Evolutionary conservation across 1,140 invertebrate species (phyloP).

Genomic region (Macrobrachium rosenbergii): DNA sequence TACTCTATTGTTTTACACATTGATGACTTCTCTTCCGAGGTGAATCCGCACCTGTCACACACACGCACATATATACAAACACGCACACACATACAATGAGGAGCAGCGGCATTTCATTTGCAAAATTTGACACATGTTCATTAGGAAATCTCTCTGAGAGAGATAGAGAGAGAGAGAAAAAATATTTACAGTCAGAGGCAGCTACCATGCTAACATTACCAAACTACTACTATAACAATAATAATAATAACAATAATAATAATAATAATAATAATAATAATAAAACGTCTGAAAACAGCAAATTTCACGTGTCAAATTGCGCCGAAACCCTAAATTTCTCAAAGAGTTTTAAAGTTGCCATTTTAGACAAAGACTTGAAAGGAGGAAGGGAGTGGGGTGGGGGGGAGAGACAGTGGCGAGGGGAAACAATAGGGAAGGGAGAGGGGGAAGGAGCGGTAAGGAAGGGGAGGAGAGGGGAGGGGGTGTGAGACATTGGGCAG

Average conservation of each 20-base stretch:
- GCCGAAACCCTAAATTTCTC: too few relatives aligned
- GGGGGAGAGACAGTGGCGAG: background rate
- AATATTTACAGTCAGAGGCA: background rate
- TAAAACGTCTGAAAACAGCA: background rate
- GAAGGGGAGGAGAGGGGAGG: background rate
- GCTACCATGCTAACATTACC: background rate
- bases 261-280: background rate
- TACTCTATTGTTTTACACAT: too few relatives aligned
- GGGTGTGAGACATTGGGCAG: background rate
- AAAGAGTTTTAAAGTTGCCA: too few relatives aligned
- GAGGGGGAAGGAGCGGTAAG: background rate
- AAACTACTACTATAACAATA: background rate
- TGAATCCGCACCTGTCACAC: background rate
- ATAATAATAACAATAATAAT: background rate
- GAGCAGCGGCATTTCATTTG: background rate
- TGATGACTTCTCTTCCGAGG: background rate
- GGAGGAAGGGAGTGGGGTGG: background rate
- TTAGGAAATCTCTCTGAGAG: too few relatives aligned
- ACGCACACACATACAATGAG: background rate
- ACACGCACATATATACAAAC: slow-evolving; percentile 20
- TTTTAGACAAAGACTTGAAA: too few relatives aligned
- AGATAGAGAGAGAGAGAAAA: background rate
- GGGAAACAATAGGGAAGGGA: background rate
- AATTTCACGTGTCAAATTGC: too few relatives aligned
- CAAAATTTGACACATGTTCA: too few relatives aligned